phyloP scores from a whole-genome alignment of 2,113 vertebrate genomes.

The Mustela lutreola region DNA sequence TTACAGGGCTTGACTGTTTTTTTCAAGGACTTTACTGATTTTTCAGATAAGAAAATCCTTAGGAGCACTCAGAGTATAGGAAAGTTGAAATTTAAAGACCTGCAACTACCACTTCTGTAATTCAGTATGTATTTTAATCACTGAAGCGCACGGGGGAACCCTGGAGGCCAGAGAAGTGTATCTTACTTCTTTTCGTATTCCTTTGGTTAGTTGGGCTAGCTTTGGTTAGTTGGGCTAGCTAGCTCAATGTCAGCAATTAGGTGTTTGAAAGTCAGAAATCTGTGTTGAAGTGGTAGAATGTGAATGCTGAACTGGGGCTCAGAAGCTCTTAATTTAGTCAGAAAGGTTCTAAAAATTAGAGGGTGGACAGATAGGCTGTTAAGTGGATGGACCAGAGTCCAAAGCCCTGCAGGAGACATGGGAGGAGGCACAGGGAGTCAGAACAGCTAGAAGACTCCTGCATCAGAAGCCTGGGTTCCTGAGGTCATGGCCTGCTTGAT shows the following conservation, averaged over 20 bases:
- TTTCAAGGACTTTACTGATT: conserved; percentile 38
- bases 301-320: neutral
- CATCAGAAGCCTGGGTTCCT: neutral
- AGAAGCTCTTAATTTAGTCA: conserved; percentile 43
- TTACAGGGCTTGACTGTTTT: conserved; percentile 23
- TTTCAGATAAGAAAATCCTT: conserved; percentile 61
- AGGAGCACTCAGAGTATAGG: neutral
- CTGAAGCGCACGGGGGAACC: neutral
- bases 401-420: neutral
- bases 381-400: neutral
- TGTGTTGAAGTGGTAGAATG: conserved; percentile 45
- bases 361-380: neutral
- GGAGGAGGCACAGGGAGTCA: neutral
- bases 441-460: neutral
- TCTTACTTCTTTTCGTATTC: conserved; percentile 34
- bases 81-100: conserved; percentile 50
- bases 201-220: neutral
- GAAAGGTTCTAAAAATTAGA: conserved; percentile 39
- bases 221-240: conserved; percentile 17
- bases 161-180: neutral
- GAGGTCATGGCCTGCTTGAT: neutral
- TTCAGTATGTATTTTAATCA: conserved; percentile 40
- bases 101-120: neutral
- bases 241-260: conserved; percentile 9
- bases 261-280: conserved; percentile 51